These are phyloP conservation scores for Enchytraeus crypticus DNA, from an alignment of 2,888 invertebrate species.

Conservation along the genomic window DNA sequence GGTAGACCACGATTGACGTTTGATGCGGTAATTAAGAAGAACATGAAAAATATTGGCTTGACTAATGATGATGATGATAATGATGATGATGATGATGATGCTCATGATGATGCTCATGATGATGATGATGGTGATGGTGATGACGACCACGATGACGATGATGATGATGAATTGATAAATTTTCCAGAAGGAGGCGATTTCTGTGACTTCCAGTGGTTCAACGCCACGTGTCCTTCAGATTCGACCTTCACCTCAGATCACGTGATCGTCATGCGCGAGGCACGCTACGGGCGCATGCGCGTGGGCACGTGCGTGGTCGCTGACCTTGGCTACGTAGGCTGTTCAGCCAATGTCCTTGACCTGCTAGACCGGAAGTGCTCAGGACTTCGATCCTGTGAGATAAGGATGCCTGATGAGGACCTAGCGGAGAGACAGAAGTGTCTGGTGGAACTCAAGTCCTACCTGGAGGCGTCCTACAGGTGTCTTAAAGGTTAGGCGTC, in stretches of 20 bases:
- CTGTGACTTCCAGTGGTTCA: not conserved
- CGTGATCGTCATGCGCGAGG: not conserved
- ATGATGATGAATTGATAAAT: no score
- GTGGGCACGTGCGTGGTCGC: not conserved
- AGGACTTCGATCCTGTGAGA: not conserved
- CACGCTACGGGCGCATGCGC: not conserved
- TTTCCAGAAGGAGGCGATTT: not conserved
- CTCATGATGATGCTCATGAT: no score
- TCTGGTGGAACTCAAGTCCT: not conserved
- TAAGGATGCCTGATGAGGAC: not conserved
- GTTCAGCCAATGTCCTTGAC: not conserved
- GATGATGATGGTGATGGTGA: no score
- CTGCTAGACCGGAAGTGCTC: not conserved
- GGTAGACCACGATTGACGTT: no score
- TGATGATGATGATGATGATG: no score
- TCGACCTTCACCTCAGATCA: no score
- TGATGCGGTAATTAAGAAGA: no score
- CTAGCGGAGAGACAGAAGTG: not conserved
- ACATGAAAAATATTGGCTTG: no score
- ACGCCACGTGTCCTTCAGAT: not conserved
- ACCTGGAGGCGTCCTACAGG: not conserved
- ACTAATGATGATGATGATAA: no score
- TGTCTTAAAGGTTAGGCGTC: not conserved
- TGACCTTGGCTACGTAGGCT: not conserved
- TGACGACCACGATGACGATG: no score